These are phyloP conservation scores for Rotaria socialis DNA, from an alignment of 2,888 invertebrate genomes.

Conservation along the genomic window DNA sequence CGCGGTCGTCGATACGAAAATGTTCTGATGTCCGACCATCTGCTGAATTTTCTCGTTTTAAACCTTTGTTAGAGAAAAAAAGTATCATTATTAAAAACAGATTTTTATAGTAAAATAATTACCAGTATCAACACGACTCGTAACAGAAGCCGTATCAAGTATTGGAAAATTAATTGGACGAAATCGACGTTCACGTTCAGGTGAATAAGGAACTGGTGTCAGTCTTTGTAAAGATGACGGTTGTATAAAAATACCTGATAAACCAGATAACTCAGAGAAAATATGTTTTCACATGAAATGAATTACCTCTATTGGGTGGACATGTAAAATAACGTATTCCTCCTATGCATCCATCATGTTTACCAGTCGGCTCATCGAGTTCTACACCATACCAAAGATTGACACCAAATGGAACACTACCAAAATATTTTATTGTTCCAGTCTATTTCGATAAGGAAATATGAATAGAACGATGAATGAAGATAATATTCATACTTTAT, in stretches of 20 bases:
- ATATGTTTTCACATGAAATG: not conserved
- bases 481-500: not conserved
- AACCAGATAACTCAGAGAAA: not conserved
- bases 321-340: conserved; percentile 61
- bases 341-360: conserved; percentile 62
- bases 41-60: not conserved
- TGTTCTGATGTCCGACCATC: conserved; percentile 47
- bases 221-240: conserved; percentile 1
- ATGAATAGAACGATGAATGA: not conserved
- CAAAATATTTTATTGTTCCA: conserved; percentile 59
- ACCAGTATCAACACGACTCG: conserved; percentile 17
- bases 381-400: conserved; percentile 64
- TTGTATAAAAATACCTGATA: not conserved
- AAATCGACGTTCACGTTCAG: conserved; percentile 9
- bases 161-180: conserved; percentile 38
- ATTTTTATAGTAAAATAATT: not conserved
- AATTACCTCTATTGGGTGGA: conserved; percentile 59
- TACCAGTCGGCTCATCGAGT: conserved; percentile 61
- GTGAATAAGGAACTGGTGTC: not conserved
- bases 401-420: conserved; percentile 61
- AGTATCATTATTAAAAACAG: not conserved
- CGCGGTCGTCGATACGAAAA: conserved; percentile 58
- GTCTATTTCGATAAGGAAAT: not conserved
- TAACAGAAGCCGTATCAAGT: not conserved
- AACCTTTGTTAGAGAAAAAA: not conserved